Base-by-base conservation (phyloP, 2,797 vertebrate species). In the Myotis vivesi region DNA sequence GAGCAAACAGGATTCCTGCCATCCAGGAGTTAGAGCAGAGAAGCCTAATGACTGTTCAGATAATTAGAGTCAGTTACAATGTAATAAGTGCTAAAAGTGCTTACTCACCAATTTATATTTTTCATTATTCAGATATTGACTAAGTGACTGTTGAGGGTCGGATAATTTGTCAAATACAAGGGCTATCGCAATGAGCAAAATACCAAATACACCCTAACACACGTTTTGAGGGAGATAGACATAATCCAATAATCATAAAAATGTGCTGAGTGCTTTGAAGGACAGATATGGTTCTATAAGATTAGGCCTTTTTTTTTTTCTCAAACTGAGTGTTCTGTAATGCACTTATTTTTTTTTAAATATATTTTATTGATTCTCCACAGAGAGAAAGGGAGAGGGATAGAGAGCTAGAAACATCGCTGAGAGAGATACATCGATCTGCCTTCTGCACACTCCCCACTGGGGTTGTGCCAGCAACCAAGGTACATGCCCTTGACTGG, bases 41-140 rank as follows among this genome's bases (percentile, higher is more conserved):
- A 91, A 64, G 23, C 28, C 38, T 71, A 46, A 66, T 57, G 87
- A 68, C 30, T 38, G 1, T 51, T 46, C 1, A 59, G 69, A 49
- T 59, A 46, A 77, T 88, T 80, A 87, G 51, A 81, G 17, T 69
- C 20, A 16, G 1, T 80, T 51, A 20, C 30, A 88, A 49, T 89
- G 6, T 76, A 53, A 64, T 69, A 53, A 33, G 38, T 59, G 33
- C 46, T 68, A 38, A 77, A 91, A 71, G 38, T 89, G 44, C 11
- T 51, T 77, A 53, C 38, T 66, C 44, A 66, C 25, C 19, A 13
- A 77, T 77, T 68, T 64, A 13, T 51, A 55, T 53, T 71, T 90
- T 92, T 87, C 36, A 68, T 84, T 92, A 53, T 73, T 71, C 16
- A 95, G 57, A 75, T 64, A 62, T 57, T 90, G 85, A 68, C 68